phyloP scores from a whole-genome alignment of 2,113 vertebrate species.

The Sceloporus tristichus region DNA sequence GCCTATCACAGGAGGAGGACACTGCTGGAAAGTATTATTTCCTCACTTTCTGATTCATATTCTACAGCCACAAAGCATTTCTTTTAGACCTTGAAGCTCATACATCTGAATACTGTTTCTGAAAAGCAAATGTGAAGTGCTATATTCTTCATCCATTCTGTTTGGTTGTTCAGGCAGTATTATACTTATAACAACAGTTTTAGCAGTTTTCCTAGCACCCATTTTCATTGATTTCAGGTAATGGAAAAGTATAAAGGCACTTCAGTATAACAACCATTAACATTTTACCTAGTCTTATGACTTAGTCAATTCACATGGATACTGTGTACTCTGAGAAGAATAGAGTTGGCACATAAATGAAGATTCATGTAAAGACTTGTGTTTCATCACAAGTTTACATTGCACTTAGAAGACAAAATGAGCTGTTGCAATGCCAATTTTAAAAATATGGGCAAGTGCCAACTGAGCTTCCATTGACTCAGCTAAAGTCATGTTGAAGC shows the following conservation, averaged over 20 bases:
- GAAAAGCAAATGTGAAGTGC: neutral
- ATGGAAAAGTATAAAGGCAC: neutral
- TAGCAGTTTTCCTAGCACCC: neutral
- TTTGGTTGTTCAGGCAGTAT: neutral
- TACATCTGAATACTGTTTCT: neutral
- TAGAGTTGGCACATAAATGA: neutral
- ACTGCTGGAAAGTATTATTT: neutral
- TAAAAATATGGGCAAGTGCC: neutral
- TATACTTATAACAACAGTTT: neutral
- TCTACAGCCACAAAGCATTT: neutral
- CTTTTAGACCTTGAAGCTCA: neutral
- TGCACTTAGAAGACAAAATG: neutral
- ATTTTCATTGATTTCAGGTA: neutral
- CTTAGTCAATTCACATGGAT: neutral
- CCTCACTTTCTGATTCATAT: neutral
- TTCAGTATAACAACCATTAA: neutral
- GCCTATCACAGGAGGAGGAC: neutral
- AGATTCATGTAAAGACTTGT: neutral
- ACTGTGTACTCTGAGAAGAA: neutral
- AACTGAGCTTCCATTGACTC: too few species aligned
- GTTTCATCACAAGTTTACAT: neutral
- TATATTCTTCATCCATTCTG: neutral
- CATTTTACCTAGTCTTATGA: neutral
- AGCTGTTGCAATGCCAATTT: neutral
- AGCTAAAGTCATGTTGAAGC: too few species aligned